Percentiles rank a stretch among this genome's conserved stretches.
These are phyloP conservation scores for Sitodiplosis mosellana DNA, from an alignment of 1,140 invertebrate species.

Conservation along the genomic window DNA sequence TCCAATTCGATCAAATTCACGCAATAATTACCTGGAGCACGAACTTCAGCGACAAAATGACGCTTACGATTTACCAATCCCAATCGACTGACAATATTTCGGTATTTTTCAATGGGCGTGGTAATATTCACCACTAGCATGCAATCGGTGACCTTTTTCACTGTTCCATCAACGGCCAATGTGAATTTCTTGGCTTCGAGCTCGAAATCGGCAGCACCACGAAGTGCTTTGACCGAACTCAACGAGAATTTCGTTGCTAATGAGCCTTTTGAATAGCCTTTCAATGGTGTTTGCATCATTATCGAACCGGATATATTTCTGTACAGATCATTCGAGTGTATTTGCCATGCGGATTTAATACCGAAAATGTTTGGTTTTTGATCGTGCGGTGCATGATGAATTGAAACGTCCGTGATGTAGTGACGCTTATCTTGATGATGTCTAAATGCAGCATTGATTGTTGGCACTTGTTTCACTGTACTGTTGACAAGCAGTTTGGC, in stretches of 20 bases:
- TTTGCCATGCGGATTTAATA: slow-evolving; percentile 34
- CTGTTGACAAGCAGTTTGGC: slow-evolving; percentile 33
- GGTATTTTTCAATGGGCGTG: slow-evolving; percentile 44
- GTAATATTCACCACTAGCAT: slow-evolving; percentile 50
- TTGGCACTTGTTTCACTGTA: slow-evolving; percentile 34
- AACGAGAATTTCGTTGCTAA: slow-evolving; percentile 41
- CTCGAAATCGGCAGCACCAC: slow-evolving; percentile 43
- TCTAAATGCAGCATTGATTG: slow-evolving; percentile 30
- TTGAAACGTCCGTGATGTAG: slow-evolving; percentile 29
- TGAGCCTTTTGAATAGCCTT: slow-evolving; percentile 42
- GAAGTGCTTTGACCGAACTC: slow-evolving; percentile 35
- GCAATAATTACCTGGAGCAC: too few relatives aligned
- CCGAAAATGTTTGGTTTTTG: slow-evolving; percentile 26
- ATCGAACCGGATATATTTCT: slow-evolving; percentile 36
- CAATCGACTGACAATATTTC: slow-evolving; percentile 41
- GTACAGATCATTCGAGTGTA: slow-evolving; percentile 21
- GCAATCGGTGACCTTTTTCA: slow-evolving; percentile 40
- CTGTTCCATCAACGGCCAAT: slow-evolving; percentile 39
- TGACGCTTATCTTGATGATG: slow-evolving; percentile 30
- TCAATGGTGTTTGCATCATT: slow-evolving; percentile 32
- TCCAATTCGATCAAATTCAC: too few relatives aligned
- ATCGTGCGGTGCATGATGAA: slow-evolving; percentile 20
- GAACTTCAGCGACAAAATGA: slow-evolving; percentile 48
- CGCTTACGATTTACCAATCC: slow-evolving; percentile 45
- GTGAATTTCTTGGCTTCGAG: slow-evolving; percentile 46